A percentile compares a stretch with the other conserved stretches of the same genome.
Evolutionary conservation across 53 echinoderm and acorn worm species (phyloP).

Genomic region (Holothuria scabra): DNA sequence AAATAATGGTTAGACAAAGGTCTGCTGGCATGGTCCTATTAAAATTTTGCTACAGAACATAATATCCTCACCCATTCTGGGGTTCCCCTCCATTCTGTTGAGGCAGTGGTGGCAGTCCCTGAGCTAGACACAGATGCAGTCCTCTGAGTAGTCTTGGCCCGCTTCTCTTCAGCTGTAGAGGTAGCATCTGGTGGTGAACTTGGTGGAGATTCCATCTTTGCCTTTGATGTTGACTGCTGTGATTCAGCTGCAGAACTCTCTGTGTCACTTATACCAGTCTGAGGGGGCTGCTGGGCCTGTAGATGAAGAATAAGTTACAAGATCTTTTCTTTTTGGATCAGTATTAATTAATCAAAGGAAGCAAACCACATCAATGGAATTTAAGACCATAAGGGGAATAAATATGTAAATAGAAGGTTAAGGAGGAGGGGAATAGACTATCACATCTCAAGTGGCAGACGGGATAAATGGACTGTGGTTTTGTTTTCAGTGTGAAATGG

Average conservation of each 20-base stretch:
- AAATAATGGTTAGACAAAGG: neutral
- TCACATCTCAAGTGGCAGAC: too few species aligned
- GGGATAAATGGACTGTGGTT: too few species aligned
- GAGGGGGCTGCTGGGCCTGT: constrained; percentile 51
- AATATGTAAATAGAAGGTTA: too few species aligned
- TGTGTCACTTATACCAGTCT: constrained; percentile 70
- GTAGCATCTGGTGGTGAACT: constrained; percentile 34
- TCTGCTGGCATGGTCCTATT: neutral
- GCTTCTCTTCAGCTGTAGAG: constrained; percentile 50
- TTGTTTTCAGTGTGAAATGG: too few species aligned
- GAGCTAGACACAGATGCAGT: constrained; percentile 80
- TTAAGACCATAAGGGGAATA: too few species aligned
- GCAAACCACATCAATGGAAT: too few species aligned
- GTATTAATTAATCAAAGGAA: too few species aligned
- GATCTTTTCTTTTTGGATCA: neutral
- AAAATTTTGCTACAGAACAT: neutral
- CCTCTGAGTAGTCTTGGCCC: constrained; percentile 63
- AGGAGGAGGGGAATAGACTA: too few species aligned
- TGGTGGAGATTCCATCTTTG: constrained; percentile 11
- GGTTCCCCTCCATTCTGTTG: constrained; percentile 87
- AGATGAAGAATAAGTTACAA: constrained; percentile 31
- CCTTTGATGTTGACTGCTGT: neutral
- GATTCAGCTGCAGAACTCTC: constrained; percentile 78
- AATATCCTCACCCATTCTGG: constrained; percentile 85
- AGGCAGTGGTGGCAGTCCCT: constrained; percentile 66